Evolutionary conservation across 2,797 vertebrate species (phyloP).

Genomic region (Pseudopleuronectes americanus): DNA sequence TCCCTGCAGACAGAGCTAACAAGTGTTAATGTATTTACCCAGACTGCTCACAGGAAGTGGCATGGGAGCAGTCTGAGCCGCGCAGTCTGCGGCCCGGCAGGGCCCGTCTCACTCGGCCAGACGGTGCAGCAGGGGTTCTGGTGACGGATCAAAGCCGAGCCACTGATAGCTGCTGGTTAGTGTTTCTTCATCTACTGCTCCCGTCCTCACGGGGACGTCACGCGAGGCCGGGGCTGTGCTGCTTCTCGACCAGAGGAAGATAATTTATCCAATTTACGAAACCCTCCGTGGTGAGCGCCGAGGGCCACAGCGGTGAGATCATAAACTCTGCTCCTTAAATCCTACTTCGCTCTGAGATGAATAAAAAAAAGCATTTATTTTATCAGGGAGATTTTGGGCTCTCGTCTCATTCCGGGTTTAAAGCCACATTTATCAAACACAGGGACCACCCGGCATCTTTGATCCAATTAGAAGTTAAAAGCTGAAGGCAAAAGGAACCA

Average conservation of each 20-base stretch:
- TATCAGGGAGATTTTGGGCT: conserved; percentile 37
- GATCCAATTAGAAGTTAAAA: conserved; percentile 21
- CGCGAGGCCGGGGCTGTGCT: conserved; percentile 31
- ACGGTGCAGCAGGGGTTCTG: conserved; percentile 42
- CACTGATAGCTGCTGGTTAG: conserved; percentile 63
- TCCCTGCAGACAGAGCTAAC: conserved; percentile 50
- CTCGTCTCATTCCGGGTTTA: conserved; percentile 34
- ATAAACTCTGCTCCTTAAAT: conserved; percentile 55
- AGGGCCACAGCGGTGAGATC: conserved; percentile 65
- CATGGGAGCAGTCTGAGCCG: conserved; percentile 49
- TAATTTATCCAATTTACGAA: conserved; percentile 69
- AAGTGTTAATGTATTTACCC: conserved; percentile 68
- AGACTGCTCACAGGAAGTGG: conserved; percentile 62
- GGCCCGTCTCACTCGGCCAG: conserved; percentile 45
- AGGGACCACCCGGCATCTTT: conserved; percentile 32
- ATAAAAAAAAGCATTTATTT: conserved; percentile 57
- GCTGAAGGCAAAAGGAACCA: conserved; percentile 2
- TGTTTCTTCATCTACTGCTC: conserved; percentile 44
- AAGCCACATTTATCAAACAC: conserved; percentile 36
- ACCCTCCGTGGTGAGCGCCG: conserved; percentile 38
- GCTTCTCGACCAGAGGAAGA: conserved; percentile 44
- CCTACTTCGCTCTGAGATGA: conserved; percentile 65
- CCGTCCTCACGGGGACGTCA: conserved; percentile 12
- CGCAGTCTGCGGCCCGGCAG: conserved; percentile 38
- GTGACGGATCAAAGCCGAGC: conserved; percentile 63